Evolutionary conservation across 2,797 vertebrate species (phyloP).

Genomic region (Otus scops): DNA sequence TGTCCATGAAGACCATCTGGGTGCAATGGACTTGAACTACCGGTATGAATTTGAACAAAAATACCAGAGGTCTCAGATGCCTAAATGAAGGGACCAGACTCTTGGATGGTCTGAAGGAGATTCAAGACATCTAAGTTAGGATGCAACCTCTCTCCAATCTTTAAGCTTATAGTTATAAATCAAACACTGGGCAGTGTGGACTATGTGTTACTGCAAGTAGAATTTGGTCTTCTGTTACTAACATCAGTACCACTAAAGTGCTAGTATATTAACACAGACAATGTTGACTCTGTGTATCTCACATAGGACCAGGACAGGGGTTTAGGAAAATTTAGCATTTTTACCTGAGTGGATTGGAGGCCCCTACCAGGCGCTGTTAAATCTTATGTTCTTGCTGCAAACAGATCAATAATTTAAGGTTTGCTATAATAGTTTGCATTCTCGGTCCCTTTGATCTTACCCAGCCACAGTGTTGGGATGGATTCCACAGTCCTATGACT

Average conservation of each 20-base stretch:
- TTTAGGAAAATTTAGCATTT: constrained; percentile 44
- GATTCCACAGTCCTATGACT: background rate
- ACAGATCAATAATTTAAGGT: constrained; percentile 15
- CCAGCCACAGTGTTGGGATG: background rate
- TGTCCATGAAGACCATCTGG: background rate
- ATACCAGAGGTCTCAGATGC: background rate
- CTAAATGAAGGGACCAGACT: background rate
- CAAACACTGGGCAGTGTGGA: background rate
- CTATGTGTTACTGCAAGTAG: background rate
- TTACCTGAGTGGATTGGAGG: constrained; percentile 45
- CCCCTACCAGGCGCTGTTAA: background rate
- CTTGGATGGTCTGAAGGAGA: background rate
- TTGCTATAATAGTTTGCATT: background rate
- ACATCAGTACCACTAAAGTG: background rate
- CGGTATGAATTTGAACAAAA: background rate
- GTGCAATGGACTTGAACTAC: background rate
- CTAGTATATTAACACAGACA: background rate
- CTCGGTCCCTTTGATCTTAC: background rate
- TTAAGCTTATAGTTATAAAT: background rate
- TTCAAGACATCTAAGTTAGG: background rate
- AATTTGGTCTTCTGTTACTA: background rate
- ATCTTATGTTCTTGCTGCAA: background rate
- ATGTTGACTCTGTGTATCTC: background rate
- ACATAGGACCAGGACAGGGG: background rate
- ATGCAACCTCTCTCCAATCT: background rate